A percentile compares a stretch with the other conserved stretches of the same genome.
Conservation (phyloP, 1,140 invertebrate species). For the Teleogryllus occipitalis region DNA sequence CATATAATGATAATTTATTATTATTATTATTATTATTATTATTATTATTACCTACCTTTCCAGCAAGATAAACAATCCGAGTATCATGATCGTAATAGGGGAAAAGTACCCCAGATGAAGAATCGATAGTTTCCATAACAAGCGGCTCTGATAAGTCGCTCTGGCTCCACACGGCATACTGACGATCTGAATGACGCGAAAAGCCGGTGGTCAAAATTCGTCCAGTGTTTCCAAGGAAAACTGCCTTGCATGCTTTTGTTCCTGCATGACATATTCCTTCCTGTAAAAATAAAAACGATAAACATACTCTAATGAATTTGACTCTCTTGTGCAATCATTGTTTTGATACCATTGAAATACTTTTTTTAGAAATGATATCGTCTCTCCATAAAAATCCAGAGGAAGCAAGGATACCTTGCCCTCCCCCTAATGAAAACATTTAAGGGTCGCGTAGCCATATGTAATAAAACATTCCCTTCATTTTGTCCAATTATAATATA, state of each 20-base stretch:
- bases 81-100: slow-evolving; percentile 91
- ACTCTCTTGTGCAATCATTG: no score
- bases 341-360: no score
- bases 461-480: no score
- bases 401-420: neutral
- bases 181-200: slow-evolving; percentile 78
- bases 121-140: slow-evolving; percentile 75
- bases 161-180: slow-evolving; percentile 82
- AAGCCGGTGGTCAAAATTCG: slow-evolving; percentile 83
- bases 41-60: slow-evolving; percentile 52
- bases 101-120: slow-evolving; percentile 84
- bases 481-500: no score
- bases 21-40: neutral
- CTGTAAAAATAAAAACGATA: slow-evolving; percentile 37
- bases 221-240: slow-evolving; percentile 69
- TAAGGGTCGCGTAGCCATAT: no score
- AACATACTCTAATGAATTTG: neutral
- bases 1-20: neutral
- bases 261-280: slow-evolving; percentile 78
- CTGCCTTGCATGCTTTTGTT: slow-evolving; percentile 81
- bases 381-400: neutral
- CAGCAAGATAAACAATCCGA: slow-evolving; percentile 72
- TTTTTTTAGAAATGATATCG: no score
- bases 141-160: slow-evolving; percentile 68
- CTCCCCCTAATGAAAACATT: no score